Conservation (phyloP, 2,113 vertebrate species). For the Urocolius indicus region DNA sequence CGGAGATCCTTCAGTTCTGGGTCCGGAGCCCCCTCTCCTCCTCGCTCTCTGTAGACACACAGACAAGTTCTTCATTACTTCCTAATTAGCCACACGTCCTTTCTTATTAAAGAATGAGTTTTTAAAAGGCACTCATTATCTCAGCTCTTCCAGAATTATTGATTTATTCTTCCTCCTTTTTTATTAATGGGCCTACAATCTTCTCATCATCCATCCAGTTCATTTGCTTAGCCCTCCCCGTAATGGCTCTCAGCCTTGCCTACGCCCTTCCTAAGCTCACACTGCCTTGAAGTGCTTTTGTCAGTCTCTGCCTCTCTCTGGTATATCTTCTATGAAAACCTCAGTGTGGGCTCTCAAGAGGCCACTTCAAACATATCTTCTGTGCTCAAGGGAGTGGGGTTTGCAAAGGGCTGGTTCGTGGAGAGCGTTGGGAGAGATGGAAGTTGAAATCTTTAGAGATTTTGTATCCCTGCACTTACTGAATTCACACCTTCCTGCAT, state of each 20-base stretch:
- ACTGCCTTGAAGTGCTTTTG: background rate
- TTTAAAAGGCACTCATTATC: background rate
- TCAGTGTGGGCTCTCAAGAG: background rate
- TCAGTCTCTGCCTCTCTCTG: background rate
- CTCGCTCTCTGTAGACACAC: background rate
- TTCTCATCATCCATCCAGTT: background rate
- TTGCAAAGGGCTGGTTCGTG: background rate
- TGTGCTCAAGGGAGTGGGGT: background rate
- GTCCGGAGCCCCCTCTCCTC: background rate
- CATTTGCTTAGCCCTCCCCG: background rate
- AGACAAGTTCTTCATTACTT: slow-evolving; percentile 5
- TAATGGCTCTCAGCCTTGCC: background rate
- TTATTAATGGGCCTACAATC: slow-evolving; percentile 8
- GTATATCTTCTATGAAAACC: background rate
- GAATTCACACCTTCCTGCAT: background rate
- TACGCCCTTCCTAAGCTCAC: background rate
- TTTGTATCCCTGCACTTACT: background rate
- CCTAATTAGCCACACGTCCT: slow-evolving; percentile 1
- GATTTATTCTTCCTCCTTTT: slow-evolving; percentile 15
- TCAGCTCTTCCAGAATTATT: background rate
- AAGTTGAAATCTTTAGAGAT: background rate
- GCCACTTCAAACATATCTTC: background rate
- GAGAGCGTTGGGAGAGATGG: background rate
- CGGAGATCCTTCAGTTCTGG: background rate
- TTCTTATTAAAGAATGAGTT: slow-evolving; percentile 40